Percentiles rank a stretch among this genome's conserved stretches.
These are phyloP conservation scores for Hemithea aestivaria DNA, from an alignment of 2,888 invertebrate genomes.

Conservation along the genomic window DNA sequence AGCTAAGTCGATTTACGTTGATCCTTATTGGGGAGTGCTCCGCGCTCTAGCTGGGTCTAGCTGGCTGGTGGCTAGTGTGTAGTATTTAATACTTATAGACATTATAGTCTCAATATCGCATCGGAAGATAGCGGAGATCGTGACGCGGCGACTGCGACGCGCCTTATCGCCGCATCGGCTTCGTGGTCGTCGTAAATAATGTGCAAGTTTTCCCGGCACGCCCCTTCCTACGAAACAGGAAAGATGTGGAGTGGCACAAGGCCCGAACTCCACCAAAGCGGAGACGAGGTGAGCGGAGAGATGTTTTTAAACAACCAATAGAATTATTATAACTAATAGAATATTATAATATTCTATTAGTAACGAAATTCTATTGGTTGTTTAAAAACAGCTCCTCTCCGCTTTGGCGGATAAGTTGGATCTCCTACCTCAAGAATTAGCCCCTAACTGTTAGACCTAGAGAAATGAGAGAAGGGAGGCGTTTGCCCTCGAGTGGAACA, in stretches of 20 bases:
- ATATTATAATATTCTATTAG: no score
- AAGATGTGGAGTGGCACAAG: conserved; percentile 45
- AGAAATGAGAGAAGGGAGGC: no score
- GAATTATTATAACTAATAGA: no score
- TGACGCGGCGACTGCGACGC: conserved; percentile 76
- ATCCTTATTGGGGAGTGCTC: conserved; percentile 45
- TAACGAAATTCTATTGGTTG: no score
- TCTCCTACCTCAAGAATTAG: no score
- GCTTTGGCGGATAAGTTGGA: no score
- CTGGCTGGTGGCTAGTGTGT: conserved; percentile 42
- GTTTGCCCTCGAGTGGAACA: no score
- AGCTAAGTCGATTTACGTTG: conserved; percentile 34
- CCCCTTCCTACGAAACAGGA: conserved; percentile 54
- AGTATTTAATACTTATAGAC: conserved; percentile 54
- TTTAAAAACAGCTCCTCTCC: no score
- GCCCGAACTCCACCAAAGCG: no score
- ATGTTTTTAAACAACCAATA: no score
- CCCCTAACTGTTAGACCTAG: no score
- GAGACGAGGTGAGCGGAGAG: no score
- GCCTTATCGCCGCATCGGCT: conserved; percentile 75
- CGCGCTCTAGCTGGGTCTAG: conserved; percentile 20
- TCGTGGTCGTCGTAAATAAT: conserved; percentile 78
- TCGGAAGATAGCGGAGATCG: conserved; percentile 72
- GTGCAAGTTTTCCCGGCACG: conserved; percentile 77
- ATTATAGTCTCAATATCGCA: conserved; percentile 70